Percentiles rank a stretch among this genome's conserved stretches.
Conservation (phyloP, 2,113 vertebrate species). For the Hystrix brachyura region DNA sequence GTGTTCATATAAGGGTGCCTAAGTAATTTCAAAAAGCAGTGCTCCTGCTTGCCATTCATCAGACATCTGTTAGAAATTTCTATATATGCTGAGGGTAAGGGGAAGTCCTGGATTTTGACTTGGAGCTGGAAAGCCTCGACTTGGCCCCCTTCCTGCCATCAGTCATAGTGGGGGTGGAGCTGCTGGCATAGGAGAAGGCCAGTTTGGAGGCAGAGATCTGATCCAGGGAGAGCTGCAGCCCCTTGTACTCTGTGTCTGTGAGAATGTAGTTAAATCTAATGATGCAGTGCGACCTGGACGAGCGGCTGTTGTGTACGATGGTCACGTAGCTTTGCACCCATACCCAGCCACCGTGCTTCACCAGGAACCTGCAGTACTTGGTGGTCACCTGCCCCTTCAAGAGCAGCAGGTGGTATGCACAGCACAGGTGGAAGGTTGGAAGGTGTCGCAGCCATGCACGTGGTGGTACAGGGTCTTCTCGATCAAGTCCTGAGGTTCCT, state of each 20-base stretch:
- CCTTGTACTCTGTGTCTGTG: slow-evolving; percentile 98
- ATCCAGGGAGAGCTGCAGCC: slow-evolving; percentile 98
- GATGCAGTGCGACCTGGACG: slow-evolving; percentile 97
- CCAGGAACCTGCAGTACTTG: slow-evolving; percentile 98
- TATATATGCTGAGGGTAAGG: slow-evolving; percentile 91
- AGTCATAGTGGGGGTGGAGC: slow-evolving; percentile 89
- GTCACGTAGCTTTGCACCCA: slow-evolving; percentile 99
- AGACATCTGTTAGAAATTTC: slow-evolving; percentile 38
- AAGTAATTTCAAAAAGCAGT: slow-evolving; percentile 46
- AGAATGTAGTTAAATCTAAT: slow-evolving; percentile 99
- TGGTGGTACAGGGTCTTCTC: slow-evolving; percentile 99
- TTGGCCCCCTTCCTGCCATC: slow-evolving; percentile 93
- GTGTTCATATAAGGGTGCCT: slow-evolving; percentile 14
- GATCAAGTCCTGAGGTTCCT: slow-evolving; percentile 98
- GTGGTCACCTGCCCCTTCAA: slow-evolving; percentile 99
- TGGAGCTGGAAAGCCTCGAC: slow-evolving; percentile 91
- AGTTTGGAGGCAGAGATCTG: slow-evolving; percentile 95
- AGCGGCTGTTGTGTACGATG: slow-evolving; percentile 99
- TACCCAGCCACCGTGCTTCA: slow-evolving; percentile 98
- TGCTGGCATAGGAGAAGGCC: slow-evolving; percentile 92
- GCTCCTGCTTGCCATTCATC: background rate
- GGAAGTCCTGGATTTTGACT: slow-evolving; percentile 95
- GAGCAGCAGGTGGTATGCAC: slow-evolving; percentile 97
- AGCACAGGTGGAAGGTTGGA: slow-evolving; percentile 98
- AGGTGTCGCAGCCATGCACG: slow-evolving; percentile 98